A percentile compares a stretch with the other conserved stretches of the same genome.
Evolutionary conservation across 2,113 vertebrate genomes (phyloP).

Genomic region (Pluvialis apricaria): DNA sequence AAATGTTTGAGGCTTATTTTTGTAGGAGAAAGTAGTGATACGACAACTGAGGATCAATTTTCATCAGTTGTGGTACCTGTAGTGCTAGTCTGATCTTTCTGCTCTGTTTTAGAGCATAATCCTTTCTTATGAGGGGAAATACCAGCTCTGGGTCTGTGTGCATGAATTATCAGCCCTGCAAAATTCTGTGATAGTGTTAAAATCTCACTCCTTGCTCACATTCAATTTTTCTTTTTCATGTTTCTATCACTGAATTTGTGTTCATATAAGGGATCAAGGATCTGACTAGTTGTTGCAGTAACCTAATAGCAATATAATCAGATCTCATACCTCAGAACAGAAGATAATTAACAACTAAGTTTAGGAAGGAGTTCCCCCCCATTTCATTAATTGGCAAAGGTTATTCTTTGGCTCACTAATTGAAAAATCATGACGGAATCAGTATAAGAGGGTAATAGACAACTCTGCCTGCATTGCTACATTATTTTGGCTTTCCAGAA

Average conservation of each 20-base stretch:
- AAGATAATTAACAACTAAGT: neutral
- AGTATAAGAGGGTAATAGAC: neutral
- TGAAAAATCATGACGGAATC: neutral
- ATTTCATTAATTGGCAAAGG: neutral
- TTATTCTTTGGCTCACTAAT: neutral
- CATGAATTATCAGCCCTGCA: neutral
- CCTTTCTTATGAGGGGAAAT: neutral
- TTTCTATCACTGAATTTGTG: neutral
- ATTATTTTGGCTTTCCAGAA: neutral
- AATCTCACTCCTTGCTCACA: neutral
- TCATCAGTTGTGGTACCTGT: neutral
- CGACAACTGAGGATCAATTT: neutral
- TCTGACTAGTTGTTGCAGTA: neutral
- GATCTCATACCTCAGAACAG: neutral
- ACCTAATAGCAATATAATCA: neutral
- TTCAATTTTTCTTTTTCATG: neutral
- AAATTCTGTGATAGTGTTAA: neutral
- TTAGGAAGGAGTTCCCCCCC: neutral
- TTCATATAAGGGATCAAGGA: neutral
- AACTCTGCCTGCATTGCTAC: neutral
- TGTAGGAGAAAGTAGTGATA: neutral
- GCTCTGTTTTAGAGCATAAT: neutral
- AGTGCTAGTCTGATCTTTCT: neutral
- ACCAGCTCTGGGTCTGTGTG: too few species aligned
- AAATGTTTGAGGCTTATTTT: neutral